Evolutionary conservation across 1,140 invertebrate species (phyloP), one percentile per base, ranked within the genome.

Genomic region (Babylonia areolata): DNA sequence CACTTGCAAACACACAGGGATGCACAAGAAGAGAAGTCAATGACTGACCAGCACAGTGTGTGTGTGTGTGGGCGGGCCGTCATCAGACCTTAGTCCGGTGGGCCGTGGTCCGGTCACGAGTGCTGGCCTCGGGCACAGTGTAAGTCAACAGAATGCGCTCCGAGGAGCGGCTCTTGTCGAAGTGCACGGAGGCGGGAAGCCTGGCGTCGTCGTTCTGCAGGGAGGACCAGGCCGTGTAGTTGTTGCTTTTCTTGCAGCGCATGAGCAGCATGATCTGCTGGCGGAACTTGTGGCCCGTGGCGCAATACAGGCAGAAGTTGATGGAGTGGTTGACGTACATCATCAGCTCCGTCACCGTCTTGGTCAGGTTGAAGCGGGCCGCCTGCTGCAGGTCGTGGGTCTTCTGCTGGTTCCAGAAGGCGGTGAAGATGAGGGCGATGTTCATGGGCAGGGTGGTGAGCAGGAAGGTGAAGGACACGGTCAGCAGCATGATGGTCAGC

Each of bases 281-380:
- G 23, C 94, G 83, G 86, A 95, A 95, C 87, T 93, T 93, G 79
- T 92, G 88, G 0, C 94, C 94, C 20, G 92, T 94, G 28, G 93
- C 92, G 84, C 92, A 94, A 87, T 95, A 95, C 2, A 95, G 89
- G 81, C 94, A 94, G 88, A 95, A 95, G 88, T 94, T 94, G 35
- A 93, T 91, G 35, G 93, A 93, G 88, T 95, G 94, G 84, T 95
- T 95, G 12, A 93, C 85, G 87, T 94, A 95, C 92, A 94, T 94
- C 0, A 94, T 87, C 23, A 94, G 85, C 82, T 94, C 91, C 0
- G 90, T 89, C 31, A 94, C 87, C 3, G 94, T 93, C 39, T 89
- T 88, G 12, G 86, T 87, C n/a, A 94, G 89, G 12, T 89, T 88
- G 71, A 93, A 89, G 37, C 87, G 88, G 5, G 90, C 91, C n/a